Evolutionary conservation across 2,113 vertebrate genomes (phyloP).

Genomic region (Phaethon lepturus): DNA sequence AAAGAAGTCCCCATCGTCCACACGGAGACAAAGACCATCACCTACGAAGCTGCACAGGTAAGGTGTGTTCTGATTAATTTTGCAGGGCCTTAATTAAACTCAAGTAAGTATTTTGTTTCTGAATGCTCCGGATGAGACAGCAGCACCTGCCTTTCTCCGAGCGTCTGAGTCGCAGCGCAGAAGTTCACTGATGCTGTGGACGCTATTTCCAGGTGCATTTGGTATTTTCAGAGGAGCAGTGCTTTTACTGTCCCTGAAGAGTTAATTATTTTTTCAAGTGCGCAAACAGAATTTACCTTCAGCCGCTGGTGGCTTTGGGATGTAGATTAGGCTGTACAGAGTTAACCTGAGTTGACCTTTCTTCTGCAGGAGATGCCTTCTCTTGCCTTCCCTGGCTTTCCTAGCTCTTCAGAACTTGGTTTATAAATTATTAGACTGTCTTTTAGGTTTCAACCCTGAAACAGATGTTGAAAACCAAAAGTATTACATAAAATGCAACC

Average conservation of each 20-base stretch:
- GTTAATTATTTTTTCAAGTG: not conserved
- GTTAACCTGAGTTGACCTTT: not conserved
- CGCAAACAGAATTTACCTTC: not conserved
- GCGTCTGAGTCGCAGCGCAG: not conserved
- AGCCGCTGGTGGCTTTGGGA: not conserved
- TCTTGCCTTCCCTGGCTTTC: not conserved
- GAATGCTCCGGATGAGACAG: not conserved
- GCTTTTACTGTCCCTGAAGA: not conserved
- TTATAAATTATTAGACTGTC: not conserved
- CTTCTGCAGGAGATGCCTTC: not conserved
- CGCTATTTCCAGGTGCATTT: not conserved
- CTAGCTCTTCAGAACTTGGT: not conserved
- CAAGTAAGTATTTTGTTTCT: rapidly evolving
- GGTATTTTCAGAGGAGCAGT: not conserved
- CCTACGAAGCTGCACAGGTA: constrained; percentile 96
- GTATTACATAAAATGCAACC: not conserved
- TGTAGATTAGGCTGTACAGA: not conserved
- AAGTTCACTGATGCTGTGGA: not conserved
- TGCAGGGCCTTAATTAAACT: not conserved
- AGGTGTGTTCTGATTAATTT: not conserved
- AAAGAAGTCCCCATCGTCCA: constrained; percentile 94
- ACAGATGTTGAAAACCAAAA: not conserved
- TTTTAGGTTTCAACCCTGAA: not conserved
- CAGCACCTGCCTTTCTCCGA: not conserved
- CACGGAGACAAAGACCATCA: constrained; percentile 97